A percentile compares a stretch with the other conserved stretches of the same genome.
Evolutionary conservation across 92 coral and sea anemone species (phyloP).

Genomic region (Chrysogorgia sp.): DNA sequence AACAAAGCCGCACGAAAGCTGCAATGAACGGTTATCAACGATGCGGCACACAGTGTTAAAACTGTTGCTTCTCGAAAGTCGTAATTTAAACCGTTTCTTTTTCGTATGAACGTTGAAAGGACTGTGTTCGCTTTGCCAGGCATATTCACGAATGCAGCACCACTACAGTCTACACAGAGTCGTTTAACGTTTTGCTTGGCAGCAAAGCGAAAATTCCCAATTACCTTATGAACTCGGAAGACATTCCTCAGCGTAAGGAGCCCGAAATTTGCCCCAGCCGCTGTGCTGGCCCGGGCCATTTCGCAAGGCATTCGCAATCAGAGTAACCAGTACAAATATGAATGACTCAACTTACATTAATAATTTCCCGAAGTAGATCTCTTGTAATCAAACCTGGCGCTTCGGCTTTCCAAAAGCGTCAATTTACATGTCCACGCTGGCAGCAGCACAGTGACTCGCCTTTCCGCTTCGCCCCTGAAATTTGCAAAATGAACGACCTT

Average conservation of each 20-base stretch:
- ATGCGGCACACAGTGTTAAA: too few relatives aligned
- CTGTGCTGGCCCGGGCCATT: background rate
- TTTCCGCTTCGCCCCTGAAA: background rate
- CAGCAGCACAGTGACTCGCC: slow-evolving; percentile 4
- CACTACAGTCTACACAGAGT: too few relatives aligned
- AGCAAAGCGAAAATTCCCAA: too few relatives aligned
- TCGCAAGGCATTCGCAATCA: background rate
- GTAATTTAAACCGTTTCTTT: too few relatives aligned
- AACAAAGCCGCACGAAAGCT: slow-evolving; percentile 10
- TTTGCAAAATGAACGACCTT: background rate
- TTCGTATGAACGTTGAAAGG: too few relatives aligned
- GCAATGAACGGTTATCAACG: background rate
- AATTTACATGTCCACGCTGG: slow-evolving; percentile 32
- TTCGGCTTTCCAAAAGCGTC: slow-evolving; percentile 32
- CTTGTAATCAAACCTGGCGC: slow-evolving; percentile 99
- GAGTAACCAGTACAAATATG: slow-evolving; percentile 46
- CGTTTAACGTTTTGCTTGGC: too few relatives aligned
- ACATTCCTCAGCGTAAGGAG: background rate
- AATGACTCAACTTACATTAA: slow-evolving; percentile 99
- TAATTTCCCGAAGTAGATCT: slow-evolving; percentile 98
- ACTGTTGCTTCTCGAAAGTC: too few relatives aligned
- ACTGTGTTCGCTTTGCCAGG: too few relatives aligned
- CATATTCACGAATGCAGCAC: too few relatives aligned
- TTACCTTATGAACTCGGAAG: too few relatives aligned
- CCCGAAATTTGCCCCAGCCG: background rate